Percentiles rank a stretch among this genome's conserved stretches.
phyloP scores from a whole-genome alignment of 35 echinoderm and acorn worm genomes.

The Antedon bifida region DNA sequence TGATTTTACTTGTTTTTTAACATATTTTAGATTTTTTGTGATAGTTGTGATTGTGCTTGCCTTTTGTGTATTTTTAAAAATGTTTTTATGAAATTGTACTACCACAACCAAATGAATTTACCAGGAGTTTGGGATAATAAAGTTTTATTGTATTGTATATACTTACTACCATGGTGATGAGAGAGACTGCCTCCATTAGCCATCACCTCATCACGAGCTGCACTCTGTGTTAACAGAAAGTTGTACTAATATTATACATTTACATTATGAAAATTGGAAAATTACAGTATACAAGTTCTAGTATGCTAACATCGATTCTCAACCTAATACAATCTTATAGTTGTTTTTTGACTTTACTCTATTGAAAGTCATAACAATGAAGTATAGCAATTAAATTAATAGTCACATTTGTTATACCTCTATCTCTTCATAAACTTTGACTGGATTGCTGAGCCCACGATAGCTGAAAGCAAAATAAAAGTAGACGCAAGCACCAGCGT shows the following conservation, averaged over 20 bases:
- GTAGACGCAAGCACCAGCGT: slow-evolving; percentile 91
- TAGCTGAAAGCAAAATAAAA: slow-evolving; percentile 97
- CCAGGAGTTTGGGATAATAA: no score
- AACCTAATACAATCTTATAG: neutral
- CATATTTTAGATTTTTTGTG: no score
- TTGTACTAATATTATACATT: neutral
- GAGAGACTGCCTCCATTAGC: slow-evolving; percentile 85
- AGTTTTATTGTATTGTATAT: neutral
- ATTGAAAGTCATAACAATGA: no score
- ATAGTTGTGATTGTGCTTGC: no score
- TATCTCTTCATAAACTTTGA: slow-evolving; percentile 81
- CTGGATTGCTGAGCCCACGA: slow-evolving; percentile 64
- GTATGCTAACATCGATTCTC: neutral
- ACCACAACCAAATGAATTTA: no score
- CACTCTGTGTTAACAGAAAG: slow-evolving; percentile 30
- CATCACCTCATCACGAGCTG: slow-evolving; percentile 85
- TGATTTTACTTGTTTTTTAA: no score
- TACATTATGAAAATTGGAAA: no score
- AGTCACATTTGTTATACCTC: slow-evolving; percentile 39
- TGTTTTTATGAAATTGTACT: no score
- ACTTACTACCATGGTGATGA: slow-evolving; percentile 89
- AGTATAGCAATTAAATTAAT: no score
- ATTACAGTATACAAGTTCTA: neutral
- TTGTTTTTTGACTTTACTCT: no score
- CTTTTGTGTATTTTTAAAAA: no score